Evolutionary conservation across 2,888 invertebrate genomes (phyloP).

Genomic region (Drosophila neonasuta): DNA sequence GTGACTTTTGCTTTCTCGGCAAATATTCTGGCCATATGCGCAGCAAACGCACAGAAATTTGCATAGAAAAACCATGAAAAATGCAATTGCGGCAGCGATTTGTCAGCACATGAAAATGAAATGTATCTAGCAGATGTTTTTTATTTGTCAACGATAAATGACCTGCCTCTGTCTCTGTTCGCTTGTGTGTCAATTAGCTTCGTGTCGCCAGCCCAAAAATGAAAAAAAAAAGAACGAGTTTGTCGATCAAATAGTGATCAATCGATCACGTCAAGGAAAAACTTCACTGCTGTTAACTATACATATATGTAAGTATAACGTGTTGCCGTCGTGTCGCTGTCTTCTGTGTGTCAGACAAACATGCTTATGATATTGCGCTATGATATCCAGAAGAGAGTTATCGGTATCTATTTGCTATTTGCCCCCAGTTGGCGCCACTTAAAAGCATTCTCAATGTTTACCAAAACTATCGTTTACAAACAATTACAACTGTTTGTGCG

Average conservation of each 20-base stretch:
- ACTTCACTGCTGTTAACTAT: constrained; percentile 33
- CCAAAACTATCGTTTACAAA: constrained; percentile 74
- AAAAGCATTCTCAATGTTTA: constrained; percentile 60
- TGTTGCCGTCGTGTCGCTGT: constrained; percentile 44
- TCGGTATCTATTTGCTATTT: constrained; percentile 54
- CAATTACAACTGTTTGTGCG: constrained; percentile 74
- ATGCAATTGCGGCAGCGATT: constrained; percentile 46
- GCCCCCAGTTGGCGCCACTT: constrained; percentile 75
- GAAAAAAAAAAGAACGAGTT: constrained; percentile 21
- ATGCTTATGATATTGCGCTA: constrained; percentile 46
- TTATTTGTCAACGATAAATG: constrained; percentile 56
- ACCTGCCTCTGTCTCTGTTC: not conserved
- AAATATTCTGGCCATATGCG: constrained; percentile 71
- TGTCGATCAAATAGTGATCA: constrained; percentile 11
- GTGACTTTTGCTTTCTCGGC: constrained; percentile 17
- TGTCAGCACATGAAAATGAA: constrained; percentile 40
- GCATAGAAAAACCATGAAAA: constrained; percentile 70
- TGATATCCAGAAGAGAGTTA: constrained; percentile 49
- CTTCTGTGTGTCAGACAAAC: constrained; percentile 44
- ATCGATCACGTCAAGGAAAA: constrained; percentile 54
- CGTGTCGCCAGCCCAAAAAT: constrained; percentile 40
- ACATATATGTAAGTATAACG: constrained; percentile 14
- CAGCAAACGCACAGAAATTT: constrained; percentile 52
- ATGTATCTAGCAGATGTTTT: constrained; percentile 68
- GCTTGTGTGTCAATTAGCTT: constrained; percentile 9